Conservation (phyloP, 1,140 invertebrate species). For the Musca domestica region DNA sequence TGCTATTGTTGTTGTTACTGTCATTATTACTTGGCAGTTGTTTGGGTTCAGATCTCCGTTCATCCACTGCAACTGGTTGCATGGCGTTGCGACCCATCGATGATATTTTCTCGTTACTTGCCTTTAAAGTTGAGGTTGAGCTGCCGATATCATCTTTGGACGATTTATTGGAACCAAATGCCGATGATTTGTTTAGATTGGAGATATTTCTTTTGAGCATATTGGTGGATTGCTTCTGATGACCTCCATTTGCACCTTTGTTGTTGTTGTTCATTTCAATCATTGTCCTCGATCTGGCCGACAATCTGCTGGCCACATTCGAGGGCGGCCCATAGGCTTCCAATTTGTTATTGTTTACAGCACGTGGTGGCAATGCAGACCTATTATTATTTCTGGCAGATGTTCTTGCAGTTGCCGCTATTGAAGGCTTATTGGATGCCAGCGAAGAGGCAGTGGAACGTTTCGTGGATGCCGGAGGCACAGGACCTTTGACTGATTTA, state of each 20-base stretch:
- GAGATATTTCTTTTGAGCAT: not conserved
- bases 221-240: not conserved
- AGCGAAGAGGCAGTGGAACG: not conserved
- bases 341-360: conserved; percentile 35
- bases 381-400: not conserved
- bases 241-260: not conserved
- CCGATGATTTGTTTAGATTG: not conserved
- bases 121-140: conserved; percentile 49
- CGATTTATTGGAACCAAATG: conserved; percentile 23
- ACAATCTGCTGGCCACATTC: conserved; percentile 44
- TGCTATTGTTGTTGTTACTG: conserved; percentile 53
- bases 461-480: not conserved
- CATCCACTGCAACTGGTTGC: conserved; percentile 27
- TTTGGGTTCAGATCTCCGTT: conserved; percentile 47
- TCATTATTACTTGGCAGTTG: conserved; percentile 51
- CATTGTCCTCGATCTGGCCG: conserved; percentile 50
- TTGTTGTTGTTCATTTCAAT: conserved; percentile 43
- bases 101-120: conserved; percentile 45
- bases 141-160: conserved; percentile 48
- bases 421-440: not conserved
- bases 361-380: conserved; percentile 31
- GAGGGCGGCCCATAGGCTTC: conserved; percentile 44
- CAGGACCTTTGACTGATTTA: not conserved
- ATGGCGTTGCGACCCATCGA: conserved; percentile 32
- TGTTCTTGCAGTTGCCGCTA: not conserved